Evolutionary conservation across 1,140 invertebrate species (phyloP).

Genomic region (Drosophila chauvacae): DNA sequence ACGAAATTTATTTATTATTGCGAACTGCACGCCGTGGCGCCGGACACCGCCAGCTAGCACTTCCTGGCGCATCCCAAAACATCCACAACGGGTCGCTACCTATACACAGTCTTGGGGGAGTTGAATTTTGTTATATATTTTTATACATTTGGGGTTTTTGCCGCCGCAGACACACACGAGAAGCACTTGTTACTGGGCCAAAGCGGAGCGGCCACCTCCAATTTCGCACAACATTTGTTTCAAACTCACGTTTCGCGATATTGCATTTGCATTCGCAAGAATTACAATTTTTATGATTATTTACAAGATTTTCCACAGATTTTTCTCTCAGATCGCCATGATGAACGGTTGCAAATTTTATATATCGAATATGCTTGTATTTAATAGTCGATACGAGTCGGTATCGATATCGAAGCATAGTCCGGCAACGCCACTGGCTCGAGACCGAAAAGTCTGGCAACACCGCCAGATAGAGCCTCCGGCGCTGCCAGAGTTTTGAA

Average conservation of each 20-base stretch:
- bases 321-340: conserved; percentile 43
- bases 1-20: conserved; percentile 74
- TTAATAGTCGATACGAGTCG: background rate
- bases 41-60: background rate
- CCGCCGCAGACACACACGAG: conserved; percentile 76
- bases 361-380: conserved; percentile 3
- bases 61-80: conserved; percentile 12
- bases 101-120: conserved; percentile 59
- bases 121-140: conserved; percentile 69
- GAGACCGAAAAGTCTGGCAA: background rate
- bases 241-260: conserved; percentile 63
- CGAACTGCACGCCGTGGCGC: conserved; percentile 45
- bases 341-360: conserved; percentile 5
- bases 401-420: background rate
- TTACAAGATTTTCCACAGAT: conserved; percentile 74
- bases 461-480: background rate
- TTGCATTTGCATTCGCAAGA: conserved; percentile 65
- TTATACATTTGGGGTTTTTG: conserved; percentile 76
- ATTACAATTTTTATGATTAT: conserved; percentile 74
- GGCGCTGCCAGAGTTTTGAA: too few relatives aligned
- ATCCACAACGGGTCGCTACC: conserved; percentile 43
- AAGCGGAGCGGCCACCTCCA: conserved; percentile 8
- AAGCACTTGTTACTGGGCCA: conserved; percentile 41
- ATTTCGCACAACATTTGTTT: conserved; percentile 29
- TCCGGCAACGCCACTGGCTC: background rate